A percentile compares a stretch with the other conserved stretches of the same genome.
These are phyloP conservation scores for Enteromius mattozi DNA, from an alignment of 2,797 vertebrate genomes.

Conservation along the genomic window DNA sequence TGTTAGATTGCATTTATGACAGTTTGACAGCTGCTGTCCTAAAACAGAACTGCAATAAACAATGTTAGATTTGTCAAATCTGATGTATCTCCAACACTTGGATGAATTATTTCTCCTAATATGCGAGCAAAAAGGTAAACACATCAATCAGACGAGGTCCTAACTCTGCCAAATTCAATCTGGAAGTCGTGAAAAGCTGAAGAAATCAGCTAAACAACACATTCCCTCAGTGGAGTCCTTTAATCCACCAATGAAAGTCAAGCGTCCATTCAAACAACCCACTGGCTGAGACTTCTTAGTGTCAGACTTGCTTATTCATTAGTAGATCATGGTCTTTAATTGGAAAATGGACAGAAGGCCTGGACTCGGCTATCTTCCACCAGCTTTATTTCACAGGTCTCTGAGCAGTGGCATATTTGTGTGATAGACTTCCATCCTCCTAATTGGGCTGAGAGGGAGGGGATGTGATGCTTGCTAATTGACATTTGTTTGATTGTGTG, in stretches of 20 bases:
- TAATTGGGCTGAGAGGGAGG: not conserved
- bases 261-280: not conserved
- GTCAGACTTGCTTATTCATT: not conserved
- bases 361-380: not conserved
- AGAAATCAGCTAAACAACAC: conserved; percentile 1
- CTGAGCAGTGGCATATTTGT: conserved; percentile 20
- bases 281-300: not conserved
- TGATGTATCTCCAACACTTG: not conserved
- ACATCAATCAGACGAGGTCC: not conserved
- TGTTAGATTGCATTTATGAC: conserved; percentile 29
- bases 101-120: conserved; percentile 4
- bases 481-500: conserved; percentile 46
- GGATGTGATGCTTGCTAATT: conserved; percentile 41
- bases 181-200: not conserved
- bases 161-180: not conserved
- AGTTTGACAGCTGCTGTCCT: conserved; percentile 30
- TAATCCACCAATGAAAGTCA: not conserved
- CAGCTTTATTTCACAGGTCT: conserved; percentile 36
- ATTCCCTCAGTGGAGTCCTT: not conserved
- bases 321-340: conserved; percentile 9
- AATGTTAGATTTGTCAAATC: conserved; percentile 18
- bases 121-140: not conserved
- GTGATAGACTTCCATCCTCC: not conserved
- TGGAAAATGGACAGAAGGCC: not conserved
- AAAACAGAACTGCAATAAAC: conserved; percentile 28